Conservation (phyloP, 2,113 vertebrate species). For the Gallinago undulata region DNA sequence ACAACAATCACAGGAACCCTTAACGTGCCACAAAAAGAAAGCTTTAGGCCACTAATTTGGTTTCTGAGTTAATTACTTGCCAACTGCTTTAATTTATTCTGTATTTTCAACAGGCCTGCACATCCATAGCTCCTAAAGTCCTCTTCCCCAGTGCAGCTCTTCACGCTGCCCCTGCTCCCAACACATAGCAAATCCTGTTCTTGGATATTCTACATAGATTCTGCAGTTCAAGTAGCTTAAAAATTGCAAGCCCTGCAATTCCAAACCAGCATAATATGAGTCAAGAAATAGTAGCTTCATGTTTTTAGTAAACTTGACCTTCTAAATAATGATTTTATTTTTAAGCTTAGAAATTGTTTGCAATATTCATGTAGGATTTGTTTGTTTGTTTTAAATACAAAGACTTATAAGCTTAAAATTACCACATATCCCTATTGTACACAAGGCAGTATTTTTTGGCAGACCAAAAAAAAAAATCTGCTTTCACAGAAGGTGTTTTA, state of each 20-base stretch:
- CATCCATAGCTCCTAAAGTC: rapidly evolving
- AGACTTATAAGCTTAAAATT: background rate
- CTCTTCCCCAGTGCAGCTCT: background rate
- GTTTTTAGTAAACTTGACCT: background rate
- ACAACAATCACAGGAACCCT: background rate
- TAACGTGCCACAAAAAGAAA: background rate
- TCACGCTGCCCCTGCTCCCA: background rate
- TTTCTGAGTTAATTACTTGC: background rate
- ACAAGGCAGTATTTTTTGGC: background rate
- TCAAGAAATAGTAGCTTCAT: background rate
- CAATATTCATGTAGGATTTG: background rate
- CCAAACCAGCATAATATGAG: background rate
- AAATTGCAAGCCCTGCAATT: background rate
- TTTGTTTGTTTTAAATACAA: background rate
- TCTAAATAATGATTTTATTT: background rate
- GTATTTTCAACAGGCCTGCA: background rate
- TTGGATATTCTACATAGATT: background rate
- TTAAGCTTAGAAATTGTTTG: background rate
- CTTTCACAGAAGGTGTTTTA: background rate
- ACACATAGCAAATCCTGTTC: background rate
- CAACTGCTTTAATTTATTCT: background rate
- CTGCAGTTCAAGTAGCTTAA: background rate
- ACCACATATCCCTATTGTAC: background rate
- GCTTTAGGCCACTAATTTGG: background rate
- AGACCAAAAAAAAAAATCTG: background rate